Conservation (phyloP, 2,888 invertebrate genomes). For the Stenurella melanura region DNA sequence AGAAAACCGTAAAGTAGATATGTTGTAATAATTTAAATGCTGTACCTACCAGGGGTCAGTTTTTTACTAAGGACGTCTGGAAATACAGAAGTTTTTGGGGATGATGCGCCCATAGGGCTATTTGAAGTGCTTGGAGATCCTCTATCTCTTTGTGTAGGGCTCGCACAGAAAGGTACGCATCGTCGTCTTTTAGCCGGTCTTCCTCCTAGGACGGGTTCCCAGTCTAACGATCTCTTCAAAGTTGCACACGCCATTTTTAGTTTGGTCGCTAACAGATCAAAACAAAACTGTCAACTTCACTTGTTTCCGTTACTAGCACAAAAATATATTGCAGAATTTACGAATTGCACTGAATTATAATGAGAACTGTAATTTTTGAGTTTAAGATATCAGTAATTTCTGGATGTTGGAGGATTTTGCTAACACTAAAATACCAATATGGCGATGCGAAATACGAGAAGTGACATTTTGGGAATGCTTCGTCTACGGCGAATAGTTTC, state of each 20-base stretch:
- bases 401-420: slow-evolving; percentile 51
- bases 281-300: slow-evolving; percentile 65
- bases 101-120: slow-evolving; percentile 71
- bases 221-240: slow-evolving; percentile 94
- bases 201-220: slow-evolving; percentile 92
- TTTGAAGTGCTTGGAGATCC: slow-evolving; percentile 64
- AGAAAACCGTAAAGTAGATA: neutral
- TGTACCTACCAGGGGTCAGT: slow-evolving; percentile 89
- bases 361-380: slow-evolving; percentile 23
- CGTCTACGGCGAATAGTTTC: slow-evolving; percentile 29
- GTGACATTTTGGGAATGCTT: slow-evolving; percentile 64
- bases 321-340: slow-evolving; percentile 53
- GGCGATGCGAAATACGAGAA: slow-evolving; percentile 67
- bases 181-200: slow-evolving; percentile 92
- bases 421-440: slow-evolving; percentile 65
- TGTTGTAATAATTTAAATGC: neutral
- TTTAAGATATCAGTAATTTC: slow-evolving; percentile 11
- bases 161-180: slow-evolving; percentile 90
- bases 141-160: slow-evolving; percentile 72
- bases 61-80: slow-evolving; percentile 88
- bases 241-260: slow-evolving; percentile 98
- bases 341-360: slow-evolving; percentile 43
- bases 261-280: slow-evolving; percentile 64
- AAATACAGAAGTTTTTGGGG: slow-evolving; percentile 82
- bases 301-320: slow-evolving; percentile 59